Evolutionary conservation across 2,113 vertebrate species (phyloP), one percentile per base, ranked within the genome.

Genomic region (Percina caprodes): DNA sequence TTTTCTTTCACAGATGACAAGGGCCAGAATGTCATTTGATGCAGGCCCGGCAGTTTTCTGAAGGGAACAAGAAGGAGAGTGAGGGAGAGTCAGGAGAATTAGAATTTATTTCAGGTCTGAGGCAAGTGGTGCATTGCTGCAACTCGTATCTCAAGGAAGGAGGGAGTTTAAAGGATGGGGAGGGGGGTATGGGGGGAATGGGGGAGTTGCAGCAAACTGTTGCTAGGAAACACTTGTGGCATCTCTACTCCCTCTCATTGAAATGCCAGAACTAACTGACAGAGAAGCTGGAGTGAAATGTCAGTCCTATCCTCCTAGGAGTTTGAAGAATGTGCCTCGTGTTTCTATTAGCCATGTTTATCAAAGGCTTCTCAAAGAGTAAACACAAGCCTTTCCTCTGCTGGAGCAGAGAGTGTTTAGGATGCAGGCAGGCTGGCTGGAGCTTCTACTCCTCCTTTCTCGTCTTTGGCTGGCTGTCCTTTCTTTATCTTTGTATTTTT

Each of bases 181-280:
- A 6, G 56, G 18, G 16, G 48, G 5, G 56, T 14, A 45, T 2
- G 18, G 6, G 74, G 78, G 30, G 59, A 33, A 58, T 66, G 69
- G 80, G 8, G 24, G 66, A 73, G 24, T 87, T 85, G 85, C 90
- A 82, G 89, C 48, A 12, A 89, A 89, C 93, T 93, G 95, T 95
- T 95, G 95, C 95, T 95, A 95, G 94, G 94, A 95, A 92, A 95
- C 95, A 95, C 94, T 94, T 95, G 94, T 95, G 89, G 94, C 94
- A 92, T 95, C 88, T 83, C 71, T 13, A 74, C 88, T 85, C 58
- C 48, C 4, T 82, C 86, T 91, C 56, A 65, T 86, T 89, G 85
- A 94, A 93, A 92, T 92, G 91, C 80, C 88, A 90, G 79, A 90
- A 81, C 69, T 69, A 83, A 81, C 82, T 74, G 89, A 89, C 83